These are phyloP conservation scores for Papilio gigon DNA, from an alignment of 2,888 invertebrate genomes.

Conservation along the genomic window DNA sequence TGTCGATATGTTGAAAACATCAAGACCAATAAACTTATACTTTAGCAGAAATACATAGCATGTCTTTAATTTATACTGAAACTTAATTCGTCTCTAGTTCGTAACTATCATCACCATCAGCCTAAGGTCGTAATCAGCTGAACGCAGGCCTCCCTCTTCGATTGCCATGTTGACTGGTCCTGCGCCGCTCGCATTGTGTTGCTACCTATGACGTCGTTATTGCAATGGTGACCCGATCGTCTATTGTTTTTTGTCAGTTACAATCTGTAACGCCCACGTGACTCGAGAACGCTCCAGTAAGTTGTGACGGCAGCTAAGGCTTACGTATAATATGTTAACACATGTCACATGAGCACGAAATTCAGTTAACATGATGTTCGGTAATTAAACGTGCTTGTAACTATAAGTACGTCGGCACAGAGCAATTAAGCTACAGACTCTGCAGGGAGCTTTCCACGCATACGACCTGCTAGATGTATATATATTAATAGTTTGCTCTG, in stretches of 20 bases:
- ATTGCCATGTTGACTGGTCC: too few species aligned
- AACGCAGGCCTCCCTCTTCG: too few species aligned
- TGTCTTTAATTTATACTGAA: neutral
- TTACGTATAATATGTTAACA: constrained; percentile 37
- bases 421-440: constrained; percentile 51
- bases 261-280: neutral
- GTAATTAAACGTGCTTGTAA: constrained; percentile 42
- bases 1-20: neutral
- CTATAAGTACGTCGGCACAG: constrained; percentile 43
- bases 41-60: neutral
- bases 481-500: constrained; percentile 37
- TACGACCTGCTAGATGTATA: constrained; percentile 21
- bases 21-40: neutral
- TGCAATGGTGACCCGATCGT: neutral
- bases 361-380: constrained; percentile 42
- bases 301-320: constrained; percentile 13
- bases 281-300: neutral
- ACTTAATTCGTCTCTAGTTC: neutral
- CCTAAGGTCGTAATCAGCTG: too few species aligned
- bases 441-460: constrained; percentile 41
- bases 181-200: too few species aligned
- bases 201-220: neutral
- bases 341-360: constrained; percentile 40
- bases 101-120: too few species aligned
- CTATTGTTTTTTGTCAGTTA: constrained; percentile 5